These are phyloP conservation scores for Marronus borbonicus DNA, from an alignment of 2,888 invertebrate species.

Conservation along the genomic window DNA sequence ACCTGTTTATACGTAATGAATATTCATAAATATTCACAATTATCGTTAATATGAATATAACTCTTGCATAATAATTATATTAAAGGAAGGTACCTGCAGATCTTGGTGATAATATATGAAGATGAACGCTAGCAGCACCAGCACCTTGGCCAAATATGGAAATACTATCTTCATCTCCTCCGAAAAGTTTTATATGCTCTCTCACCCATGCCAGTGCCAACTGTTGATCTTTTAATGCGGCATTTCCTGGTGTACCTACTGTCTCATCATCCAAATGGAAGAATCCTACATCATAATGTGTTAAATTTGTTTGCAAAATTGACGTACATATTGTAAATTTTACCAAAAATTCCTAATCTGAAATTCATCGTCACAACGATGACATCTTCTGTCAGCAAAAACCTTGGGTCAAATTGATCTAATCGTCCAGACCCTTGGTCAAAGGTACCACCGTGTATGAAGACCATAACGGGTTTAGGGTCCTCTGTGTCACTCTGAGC, in stretches of 20 bases:
- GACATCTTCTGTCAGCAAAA: constrained; percentile 37
- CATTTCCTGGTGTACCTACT: constrained; percentile 34
- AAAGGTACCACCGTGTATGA: constrained; percentile 43
- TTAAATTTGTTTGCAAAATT: neutral
- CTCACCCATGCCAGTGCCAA: constrained; percentile 41
- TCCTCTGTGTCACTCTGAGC: neutral
- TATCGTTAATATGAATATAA: neutral
- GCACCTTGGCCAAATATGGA: constrained; percentile 47
- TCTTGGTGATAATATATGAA: constrained; percentile 44
- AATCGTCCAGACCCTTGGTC: constrained; percentile 25
- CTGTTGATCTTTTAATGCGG: constrained; percentile 46
- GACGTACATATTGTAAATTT: neutral
- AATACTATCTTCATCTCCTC: constrained; percentile 40
- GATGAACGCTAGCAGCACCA: constrained; percentile 45
- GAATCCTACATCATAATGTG: constrained; percentile 29
- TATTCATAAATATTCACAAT: no score
- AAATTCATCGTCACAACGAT: constrained; percentile 43
- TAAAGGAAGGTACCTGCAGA: constrained; percentile 29
- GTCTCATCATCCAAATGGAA: constrained; percentile 24
- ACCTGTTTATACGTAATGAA: constrained; percentile 46
- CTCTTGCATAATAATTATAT: neutral
- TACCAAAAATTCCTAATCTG: constrained; percentile 45
- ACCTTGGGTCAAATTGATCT: constrained; percentile 36
- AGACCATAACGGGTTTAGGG: constrained; percentile 45
- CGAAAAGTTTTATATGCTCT: constrained; percentile 23